Conservation (phyloP, 2,113 vertebrate species). For the Ceyx cyanopectus region DNA sequence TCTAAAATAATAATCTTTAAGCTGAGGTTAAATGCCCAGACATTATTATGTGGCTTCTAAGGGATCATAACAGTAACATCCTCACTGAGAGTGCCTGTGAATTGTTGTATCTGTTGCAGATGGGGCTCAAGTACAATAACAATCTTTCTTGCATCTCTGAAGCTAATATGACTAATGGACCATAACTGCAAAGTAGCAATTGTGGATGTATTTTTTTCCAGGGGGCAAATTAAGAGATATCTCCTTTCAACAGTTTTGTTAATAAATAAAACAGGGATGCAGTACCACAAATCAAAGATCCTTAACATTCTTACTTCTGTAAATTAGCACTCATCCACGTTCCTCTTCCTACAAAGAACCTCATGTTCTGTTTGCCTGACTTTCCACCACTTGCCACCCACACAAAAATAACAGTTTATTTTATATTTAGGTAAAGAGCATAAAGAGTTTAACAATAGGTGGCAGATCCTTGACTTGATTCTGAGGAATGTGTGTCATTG, state of each 20-base stretch:
- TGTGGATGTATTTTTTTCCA: background rate
- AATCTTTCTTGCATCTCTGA: background rate
- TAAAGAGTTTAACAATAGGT: background rate
- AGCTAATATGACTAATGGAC: background rate
- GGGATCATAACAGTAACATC: background rate
- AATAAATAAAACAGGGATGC: slow-evolving; percentile 7
- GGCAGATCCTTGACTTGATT: background rate
- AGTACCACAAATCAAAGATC: background rate
- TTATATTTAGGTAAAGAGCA: background rate
- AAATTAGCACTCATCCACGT: background rate
- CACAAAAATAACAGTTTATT: background rate
- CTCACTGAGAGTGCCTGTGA: background rate
- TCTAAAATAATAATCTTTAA: background rate
- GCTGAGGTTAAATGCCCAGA: background rate
- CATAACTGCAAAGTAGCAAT: background rate
- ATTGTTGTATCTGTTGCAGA: background rate
- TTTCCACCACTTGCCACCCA: background rate
- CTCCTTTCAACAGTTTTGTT: background rate
- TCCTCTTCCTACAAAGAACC: background rate
- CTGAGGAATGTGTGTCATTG: background rate
- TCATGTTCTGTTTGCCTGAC: background rate
- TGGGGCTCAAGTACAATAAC: background rate
- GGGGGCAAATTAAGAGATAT: background rate
- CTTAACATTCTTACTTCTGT: background rate
- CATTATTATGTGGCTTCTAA: background rate